Conservation (phyloP, 2,113 vertebrate genomes). For the Oenanthe melanoleuca region DNA sequence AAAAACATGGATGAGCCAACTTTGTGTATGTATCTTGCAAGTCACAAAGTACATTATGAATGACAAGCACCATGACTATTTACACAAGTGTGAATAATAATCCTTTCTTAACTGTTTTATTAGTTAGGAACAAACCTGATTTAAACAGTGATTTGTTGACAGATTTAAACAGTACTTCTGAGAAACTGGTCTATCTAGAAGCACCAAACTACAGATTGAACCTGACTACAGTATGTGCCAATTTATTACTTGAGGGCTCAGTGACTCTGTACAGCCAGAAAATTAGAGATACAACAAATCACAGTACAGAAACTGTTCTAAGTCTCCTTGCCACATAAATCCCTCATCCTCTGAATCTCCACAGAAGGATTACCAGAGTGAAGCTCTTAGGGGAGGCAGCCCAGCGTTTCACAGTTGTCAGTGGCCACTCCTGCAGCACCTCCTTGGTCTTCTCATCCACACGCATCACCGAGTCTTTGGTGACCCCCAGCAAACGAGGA, state of each 20-base stretch:
- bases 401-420: conserved; percentile 99
- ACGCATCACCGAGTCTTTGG: conserved; percentile 98
- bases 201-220: neutral
- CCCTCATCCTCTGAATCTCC: neutral
- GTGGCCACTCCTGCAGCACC: conserved; percentile 96
- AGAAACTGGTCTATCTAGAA: neutral
- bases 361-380: conserved; percentile 85
- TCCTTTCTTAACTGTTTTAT: neutral
- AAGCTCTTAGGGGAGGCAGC: conserved; percentile 99
- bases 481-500: conserved; percentile 93
- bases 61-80: neutral
- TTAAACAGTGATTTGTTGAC: neutral
- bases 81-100: neutral
- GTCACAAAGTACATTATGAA: neutral
- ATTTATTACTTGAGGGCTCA: neutral
- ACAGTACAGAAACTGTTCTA: neutral
- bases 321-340: neutral
- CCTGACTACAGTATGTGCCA: neutral
- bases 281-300: neutral
- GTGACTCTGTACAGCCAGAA: neutral
- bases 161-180: neutral
- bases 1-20: neutral
- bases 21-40: neutral
- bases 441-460: conserved; percentile 99
- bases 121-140: neutral